phyloP scores from a whole-genome alignment of 2,113 vertebrate species.

The Lampris incognitus region DNA sequence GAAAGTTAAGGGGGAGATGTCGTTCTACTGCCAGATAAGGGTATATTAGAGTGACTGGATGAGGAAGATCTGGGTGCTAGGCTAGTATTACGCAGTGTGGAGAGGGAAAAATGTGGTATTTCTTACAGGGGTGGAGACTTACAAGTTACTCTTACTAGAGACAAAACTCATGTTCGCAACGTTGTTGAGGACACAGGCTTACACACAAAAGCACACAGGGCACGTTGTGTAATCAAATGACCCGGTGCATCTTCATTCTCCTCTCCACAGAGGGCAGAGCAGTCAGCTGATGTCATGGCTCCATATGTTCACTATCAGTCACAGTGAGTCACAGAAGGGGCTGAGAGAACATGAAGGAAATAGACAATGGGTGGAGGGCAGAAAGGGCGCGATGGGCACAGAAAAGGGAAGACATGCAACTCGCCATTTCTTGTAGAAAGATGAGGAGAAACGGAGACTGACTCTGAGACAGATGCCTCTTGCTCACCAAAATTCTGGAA shows the following conservation, averaged over 20 bases:
- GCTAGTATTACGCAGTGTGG: too few relatives aligned
- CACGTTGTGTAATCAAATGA: constrained; percentile 19
- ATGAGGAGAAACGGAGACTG: constrained; percentile 35
- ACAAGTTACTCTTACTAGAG: too few relatives aligned
- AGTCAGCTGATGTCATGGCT: constrained; percentile 46
- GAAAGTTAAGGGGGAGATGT: neutral
- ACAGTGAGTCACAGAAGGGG: constrained; percentile 18
- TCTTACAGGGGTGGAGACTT: too few relatives aligned
- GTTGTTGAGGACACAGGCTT: neutral
- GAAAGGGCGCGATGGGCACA: constrained; percentile 11
- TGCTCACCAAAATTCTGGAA: too few relatives aligned
- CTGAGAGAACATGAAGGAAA: constrained; percentile 19
- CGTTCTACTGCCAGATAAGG: too few relatives aligned
- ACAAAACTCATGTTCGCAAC: too few relatives aligned
- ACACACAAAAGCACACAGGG: constrained; percentile 1
- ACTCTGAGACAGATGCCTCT: constrained; percentile 24
- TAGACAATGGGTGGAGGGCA: neutral
- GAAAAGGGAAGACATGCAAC: constrained; percentile 14
- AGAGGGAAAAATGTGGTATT: too few relatives aligned
- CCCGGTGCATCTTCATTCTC: constrained; percentile 2
- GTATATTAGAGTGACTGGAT: too few relatives aligned
- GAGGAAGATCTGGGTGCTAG: too few relatives aligned
- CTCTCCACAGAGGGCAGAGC: constrained; percentile 6
- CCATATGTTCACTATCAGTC: constrained; percentile 54
- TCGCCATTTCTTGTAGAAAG: constrained; percentile 39